Conservation (phyloP, 2,113 vertebrate genomes). For the Indicator maculatus region DNA sequence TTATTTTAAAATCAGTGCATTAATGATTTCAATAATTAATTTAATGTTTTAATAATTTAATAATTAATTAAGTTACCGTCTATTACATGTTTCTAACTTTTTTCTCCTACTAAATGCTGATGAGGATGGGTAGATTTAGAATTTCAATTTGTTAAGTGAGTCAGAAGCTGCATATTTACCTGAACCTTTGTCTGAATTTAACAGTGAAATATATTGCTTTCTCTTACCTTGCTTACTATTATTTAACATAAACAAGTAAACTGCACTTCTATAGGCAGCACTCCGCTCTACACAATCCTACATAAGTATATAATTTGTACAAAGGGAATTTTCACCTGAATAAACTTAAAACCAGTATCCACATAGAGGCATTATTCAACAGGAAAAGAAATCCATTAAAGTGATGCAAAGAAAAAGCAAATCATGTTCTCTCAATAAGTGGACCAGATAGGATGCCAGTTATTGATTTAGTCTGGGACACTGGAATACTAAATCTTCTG, state of each 20-base stretch:
- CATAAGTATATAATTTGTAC: background rate
- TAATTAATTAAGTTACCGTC: background rate
- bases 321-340: conserved; percentile 34
- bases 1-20: background rate
- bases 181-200: background rate
- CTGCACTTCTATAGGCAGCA: background rate
- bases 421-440: conserved; percentile 69
- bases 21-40: background rate
- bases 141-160: background rate
- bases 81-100: background rate
- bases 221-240: conserved; percentile 1
- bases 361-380: conserved; percentile 29
- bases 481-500: conserved; percentile 68
- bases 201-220: background rate
- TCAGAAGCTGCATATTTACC: background rate
- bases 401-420: conserved; percentile 63
- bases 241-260: background rate
- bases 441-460: conserved; percentile 55
- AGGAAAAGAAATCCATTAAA: conserved; percentile 63
- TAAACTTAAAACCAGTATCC: conserved; percentile 49
- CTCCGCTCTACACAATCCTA: background rate
- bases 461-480: conserved; percentile 75
- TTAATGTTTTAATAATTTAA: no score
- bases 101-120: background rate
- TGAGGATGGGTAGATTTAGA: background rate